A percentile compares a stretch with the other conserved stretches of the same genome.
These are phyloP conservation scores for Eupsittula cactorum DNA, from an alignment of 2,113 vertebrate species.

Conservation along the genomic window DNA sequence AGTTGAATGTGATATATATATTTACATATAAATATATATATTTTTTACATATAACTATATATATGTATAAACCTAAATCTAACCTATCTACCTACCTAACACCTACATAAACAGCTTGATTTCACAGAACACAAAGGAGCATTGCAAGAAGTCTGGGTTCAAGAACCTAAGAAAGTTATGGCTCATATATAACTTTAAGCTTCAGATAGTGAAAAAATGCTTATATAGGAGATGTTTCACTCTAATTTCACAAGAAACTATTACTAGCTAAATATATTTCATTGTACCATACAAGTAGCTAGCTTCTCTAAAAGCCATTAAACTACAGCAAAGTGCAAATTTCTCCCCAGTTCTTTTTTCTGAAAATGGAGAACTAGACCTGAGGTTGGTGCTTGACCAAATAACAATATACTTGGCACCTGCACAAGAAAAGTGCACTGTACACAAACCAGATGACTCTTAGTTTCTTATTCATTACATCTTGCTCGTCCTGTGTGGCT, in stretches of 20 bases:
- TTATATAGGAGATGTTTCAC: neutral
- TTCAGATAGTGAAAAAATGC: neutral
- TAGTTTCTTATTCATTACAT: constrained; percentile 39
- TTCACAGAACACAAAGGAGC: neutral
- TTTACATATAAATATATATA: neutral
- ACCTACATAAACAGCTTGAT: neutral
- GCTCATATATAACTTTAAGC: neutral
- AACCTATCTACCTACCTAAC: neutral
- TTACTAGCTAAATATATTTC: neutral
- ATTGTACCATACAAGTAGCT: neutral
- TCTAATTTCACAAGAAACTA: neutral
- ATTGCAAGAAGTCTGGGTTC: neutral
- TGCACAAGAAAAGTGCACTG: constrained; percentile 3
- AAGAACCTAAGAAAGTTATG: neutral
- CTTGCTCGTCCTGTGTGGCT: neutral
- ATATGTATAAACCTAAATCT: neutral
- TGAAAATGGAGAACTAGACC: constrained; percentile 15
- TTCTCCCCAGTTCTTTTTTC: neutral
- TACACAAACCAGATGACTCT: constrained; percentile 12
- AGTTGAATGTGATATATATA: neutral
- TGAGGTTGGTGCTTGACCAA: constrained; percentile 26
- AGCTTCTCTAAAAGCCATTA: neutral
- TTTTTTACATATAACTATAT: neutral
- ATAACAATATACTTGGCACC: neutral
- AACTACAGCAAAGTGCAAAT: neutral